Evolutionary conservation across 2,888 invertebrate species (phyloP).

Genomic region (Apomyelois bistriatella): DNA sequence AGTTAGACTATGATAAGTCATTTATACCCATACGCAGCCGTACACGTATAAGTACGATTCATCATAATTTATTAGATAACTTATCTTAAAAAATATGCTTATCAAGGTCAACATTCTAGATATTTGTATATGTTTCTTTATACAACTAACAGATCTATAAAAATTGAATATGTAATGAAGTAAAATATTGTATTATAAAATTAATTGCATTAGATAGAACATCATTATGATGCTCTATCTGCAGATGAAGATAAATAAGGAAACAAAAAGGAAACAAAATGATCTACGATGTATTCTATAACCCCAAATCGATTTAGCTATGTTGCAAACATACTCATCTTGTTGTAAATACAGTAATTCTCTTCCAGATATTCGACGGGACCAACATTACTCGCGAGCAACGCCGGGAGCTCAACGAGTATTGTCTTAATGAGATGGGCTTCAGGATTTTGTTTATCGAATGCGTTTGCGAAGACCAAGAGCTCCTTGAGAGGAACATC

Average conservation of each 20-base stretch:
- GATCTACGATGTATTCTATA: not conserved
- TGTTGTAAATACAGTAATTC: slow-evolving; percentile 16
- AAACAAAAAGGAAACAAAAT: no score
- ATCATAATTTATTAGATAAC: not conserved
- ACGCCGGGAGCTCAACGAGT: slow-evolving; percentile 86
- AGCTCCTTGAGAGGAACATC: slow-evolving; percentile 68
- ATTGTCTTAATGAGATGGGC: slow-evolving; percentile 85
- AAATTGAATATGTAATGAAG: not conserved
- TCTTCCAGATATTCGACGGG: slow-evolving; percentile 91
- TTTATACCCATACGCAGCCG: no score
- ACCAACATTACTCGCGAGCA: slow-evolving; percentile 93
- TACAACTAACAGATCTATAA: not conserved
- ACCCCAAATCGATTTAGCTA: not conserved
- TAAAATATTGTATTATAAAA: not conserved
- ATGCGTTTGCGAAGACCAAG: slow-evolving; percentile 91
- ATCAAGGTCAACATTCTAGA: not conserved
- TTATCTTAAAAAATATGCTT: not conserved
- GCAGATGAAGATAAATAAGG: slow-evolving; percentile 1
- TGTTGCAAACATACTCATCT: slow-evolving; percentile 2
- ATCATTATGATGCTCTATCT: slow-evolving; percentile 1
- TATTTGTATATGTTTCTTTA: not conserved
- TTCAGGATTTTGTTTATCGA: slow-evolving; percentile 95
- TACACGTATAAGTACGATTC: no score
- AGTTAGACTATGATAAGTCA: not conserved
- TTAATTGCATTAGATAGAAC: not conserved